Percentiles rank a stretch among this genome's conserved stretches.
Evolutionary conservation across 2,113 vertebrate genomes (phyloP).

Genomic region (Gnathonemus longibarbis): DNA sequence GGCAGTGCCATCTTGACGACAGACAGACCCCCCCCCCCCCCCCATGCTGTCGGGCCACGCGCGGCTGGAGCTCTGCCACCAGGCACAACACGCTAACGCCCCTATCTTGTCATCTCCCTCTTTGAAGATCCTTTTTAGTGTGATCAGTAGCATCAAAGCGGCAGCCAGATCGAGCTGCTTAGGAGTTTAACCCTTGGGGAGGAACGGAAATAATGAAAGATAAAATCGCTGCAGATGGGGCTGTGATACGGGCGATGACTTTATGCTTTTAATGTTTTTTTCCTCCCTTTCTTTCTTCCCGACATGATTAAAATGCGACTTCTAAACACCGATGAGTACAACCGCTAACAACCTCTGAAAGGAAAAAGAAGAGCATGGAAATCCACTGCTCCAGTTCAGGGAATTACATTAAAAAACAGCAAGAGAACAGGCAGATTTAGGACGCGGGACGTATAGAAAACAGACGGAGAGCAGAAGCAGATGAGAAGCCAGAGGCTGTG

Average conservation of each 20-base stretch:
- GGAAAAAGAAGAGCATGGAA: background rate
- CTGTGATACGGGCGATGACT: conserved; percentile 5
- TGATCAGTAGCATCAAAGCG: conserved; percentile 63
- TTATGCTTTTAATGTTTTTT: conserved; percentile 11
- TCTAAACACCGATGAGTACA: conserved; percentile 35
- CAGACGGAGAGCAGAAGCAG: background rate
- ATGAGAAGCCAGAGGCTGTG: background rate
- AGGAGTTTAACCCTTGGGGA: conserved; percentile 33
- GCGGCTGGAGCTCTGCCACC: background rate
- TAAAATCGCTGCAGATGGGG: conserved; percentile 20
- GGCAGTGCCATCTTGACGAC: background rate
- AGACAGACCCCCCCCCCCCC: background rate
- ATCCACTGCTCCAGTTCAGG: background rate
- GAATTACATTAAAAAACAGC: background rate
- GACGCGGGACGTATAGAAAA: background rate
- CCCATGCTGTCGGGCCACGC: background rate
- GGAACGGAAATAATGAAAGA: conserved; percentile 41
- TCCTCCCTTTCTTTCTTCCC: background rate
- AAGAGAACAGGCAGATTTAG: background rate
- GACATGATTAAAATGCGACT: conserved; percentile 32
- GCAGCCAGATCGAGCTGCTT: conserved; percentile 27
- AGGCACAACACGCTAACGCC: conserved; percentile 49
- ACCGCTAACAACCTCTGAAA: background rate
- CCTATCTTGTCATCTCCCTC: conserved; percentile 58
- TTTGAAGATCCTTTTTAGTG: conserved; percentile 58